Conservation (phyloP, 2,888 invertebrate genomes). For the Mechanitis mazaeus region DNA sequence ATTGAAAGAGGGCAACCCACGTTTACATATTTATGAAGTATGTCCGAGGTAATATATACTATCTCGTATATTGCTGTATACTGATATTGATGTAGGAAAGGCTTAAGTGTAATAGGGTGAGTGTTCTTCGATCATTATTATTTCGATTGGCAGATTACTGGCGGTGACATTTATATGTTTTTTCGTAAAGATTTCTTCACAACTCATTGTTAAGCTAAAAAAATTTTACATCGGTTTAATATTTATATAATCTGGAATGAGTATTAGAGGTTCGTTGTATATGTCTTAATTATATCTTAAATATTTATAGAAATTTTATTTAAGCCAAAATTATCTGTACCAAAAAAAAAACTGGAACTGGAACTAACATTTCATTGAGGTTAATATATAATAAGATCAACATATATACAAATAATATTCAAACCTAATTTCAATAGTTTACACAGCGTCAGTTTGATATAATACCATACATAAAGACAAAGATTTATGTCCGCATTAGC, state of each 20-base stretch:
- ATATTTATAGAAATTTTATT: too few species aligned
- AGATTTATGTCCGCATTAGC: slow-evolving; percentile 33
- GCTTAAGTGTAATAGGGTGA: slow-evolving; percentile 28
- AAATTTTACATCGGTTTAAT: not conserved
- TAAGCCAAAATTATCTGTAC: too few species aligned
- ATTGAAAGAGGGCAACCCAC: slow-evolving; percentile 29
- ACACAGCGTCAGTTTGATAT: slow-evolving; percentile 24
- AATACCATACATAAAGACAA: slow-evolving; percentile 20
- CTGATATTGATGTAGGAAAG: slow-evolving; percentile 29
- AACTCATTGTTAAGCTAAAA: not conserved
- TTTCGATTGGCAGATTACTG: slow-evolving; percentile 27
- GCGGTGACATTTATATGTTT: slow-evolving; percentile 1
- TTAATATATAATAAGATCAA: too few species aligned
- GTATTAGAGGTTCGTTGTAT: too few species aligned
- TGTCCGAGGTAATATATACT: slow-evolving; percentile 37
- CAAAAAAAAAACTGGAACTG: too few species aligned
- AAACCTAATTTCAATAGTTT: slow-evolving; percentile 25
- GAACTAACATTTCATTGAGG: too few species aligned
- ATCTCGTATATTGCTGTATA: slow-evolving; percentile 32
- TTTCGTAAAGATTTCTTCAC: not conserved
- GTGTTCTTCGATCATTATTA: slow-evolving; percentile 15
- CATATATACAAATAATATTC: not conserved
- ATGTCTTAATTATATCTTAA: too few species aligned
- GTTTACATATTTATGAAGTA: slow-evolving; percentile 38
- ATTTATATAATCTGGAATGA: too few species aligned